phyloP scores from a whole-genome alignment of 2,888 invertebrate species.

The Molanna angustata region DNA sequence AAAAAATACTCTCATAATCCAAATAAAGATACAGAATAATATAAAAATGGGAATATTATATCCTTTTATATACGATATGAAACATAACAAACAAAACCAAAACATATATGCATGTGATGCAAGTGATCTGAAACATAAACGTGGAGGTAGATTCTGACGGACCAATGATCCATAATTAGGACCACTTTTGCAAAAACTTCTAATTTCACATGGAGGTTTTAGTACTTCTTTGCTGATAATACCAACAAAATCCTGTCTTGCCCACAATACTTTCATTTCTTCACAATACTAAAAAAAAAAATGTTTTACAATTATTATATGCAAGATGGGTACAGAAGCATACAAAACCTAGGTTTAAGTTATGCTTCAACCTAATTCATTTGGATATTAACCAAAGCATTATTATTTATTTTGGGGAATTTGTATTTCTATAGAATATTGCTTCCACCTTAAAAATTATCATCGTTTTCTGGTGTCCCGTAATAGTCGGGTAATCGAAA shows the following conservation, averaged over 20 bases:
- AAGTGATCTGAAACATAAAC: slow-evolving; percentile 64
- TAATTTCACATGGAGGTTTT: slow-evolving; percentile 59
- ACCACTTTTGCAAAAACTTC: slow-evolving; percentile 59
- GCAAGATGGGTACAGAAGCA: too few species aligned
- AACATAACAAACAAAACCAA: slow-evolving; percentile 53
- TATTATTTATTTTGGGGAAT: too few species aligned
- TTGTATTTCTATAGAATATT: too few species aligned
- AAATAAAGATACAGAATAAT: slow-evolving; percentile 13
- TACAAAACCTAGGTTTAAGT: too few species aligned
- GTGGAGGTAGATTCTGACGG: slow-evolving; percentile 59
- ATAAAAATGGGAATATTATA: slow-evolving; percentile 41
- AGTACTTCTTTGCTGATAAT: slow-evolving; percentile 62
- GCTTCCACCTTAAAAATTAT: too few species aligned
- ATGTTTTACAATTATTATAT: neutral
- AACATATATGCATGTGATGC: slow-evolving; percentile 62
- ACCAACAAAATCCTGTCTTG: slow-evolving; percentile 61
- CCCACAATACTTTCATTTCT: slow-evolving; percentile 64
- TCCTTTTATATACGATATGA: slow-evolving; percentile 54
- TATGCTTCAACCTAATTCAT: too few species aligned
- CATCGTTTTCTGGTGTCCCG: too few species aligned
- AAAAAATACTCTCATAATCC: slow-evolving; percentile 17
- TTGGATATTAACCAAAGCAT: too few species aligned
- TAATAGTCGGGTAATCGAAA: too few species aligned
- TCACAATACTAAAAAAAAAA: slow-evolving; percentile 61
- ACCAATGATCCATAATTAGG: slow-evolving; percentile 57